Evolutionary conservation across 1,140 invertebrate species (phyloP), one percentile per base, ranked within the genome.

Genomic region (Drosophila lowei): DNA sequence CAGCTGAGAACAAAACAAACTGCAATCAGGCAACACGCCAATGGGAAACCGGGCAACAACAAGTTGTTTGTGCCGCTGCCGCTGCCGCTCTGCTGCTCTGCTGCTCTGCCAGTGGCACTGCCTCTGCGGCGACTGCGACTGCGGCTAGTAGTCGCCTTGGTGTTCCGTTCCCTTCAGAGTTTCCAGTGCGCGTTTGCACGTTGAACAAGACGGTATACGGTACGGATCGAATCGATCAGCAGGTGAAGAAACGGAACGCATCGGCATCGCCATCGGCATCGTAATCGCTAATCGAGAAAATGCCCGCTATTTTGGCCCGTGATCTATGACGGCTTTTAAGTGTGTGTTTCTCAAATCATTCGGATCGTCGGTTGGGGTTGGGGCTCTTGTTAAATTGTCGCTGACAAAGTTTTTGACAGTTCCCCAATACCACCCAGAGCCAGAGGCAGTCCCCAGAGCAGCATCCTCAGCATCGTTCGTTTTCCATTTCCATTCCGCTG

Each of bases 1-100:
- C 78, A 86, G 81, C 81, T 86, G 81, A 85, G 81, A 86, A 86
- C 81, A 86, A 86, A 86, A 86, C 78, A 88, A 86, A 88, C 78
- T 80, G 81, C 74, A 88, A 72, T 68, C 77, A 74, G 74, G 61
- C 75, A 66, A 68, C 72, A 42, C 34, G 34, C 34, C 34, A 38
- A 38, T 38, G 34, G 56, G 55, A 60, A 44, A 73, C 34, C 34
- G 34, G 30, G 43, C 63, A 66, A 48, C 76, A 68, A 63, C 80
- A 71, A 77, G 48, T 41, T 55, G 70, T 46, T 38, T 38, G 11
- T 18, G 52, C 15, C 23, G 65, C 65, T 67, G 63, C 43, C 59
- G 49, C 57, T 49, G 57, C 30, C 9, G 9, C 57, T 47, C 18
- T 6, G 43, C 2, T 3, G 42, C 60, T 23, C 18, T 64, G 71